Evolutionary conservation across 2,888 invertebrate species (phyloP).

Genomic region (Drepanosiphum platanoidis): DNA sequence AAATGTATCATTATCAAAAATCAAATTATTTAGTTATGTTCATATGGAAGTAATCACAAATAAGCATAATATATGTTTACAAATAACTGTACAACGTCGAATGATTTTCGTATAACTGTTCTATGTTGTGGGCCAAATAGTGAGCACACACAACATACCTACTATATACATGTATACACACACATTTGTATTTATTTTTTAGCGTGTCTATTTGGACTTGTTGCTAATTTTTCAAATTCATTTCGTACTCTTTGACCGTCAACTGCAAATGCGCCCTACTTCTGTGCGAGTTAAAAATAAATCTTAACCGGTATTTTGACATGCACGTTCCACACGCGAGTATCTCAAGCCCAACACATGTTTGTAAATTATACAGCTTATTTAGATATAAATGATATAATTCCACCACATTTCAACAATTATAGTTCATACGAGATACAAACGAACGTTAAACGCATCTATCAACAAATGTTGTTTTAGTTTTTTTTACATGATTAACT

Average conservation of each 20-base stretch:
- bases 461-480: too few species aligned
- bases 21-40: too few species aligned
- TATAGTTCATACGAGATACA: too few species aligned
- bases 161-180: not conserved
- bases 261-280: slow-evolving; percentile 33
- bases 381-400: too few species aligned
- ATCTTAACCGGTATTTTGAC: slow-evolving; percentile 49
- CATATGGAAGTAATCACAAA: too few species aligned
- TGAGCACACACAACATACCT: not conserved
- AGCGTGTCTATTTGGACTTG: not conserved
- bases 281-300: slow-evolving; percentile 43
- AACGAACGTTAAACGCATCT: too few species aligned
- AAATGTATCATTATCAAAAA: not conserved
- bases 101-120: slow-evolving; percentile 27
- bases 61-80: not conserved
- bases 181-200: not conserved
- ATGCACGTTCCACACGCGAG: not conserved
- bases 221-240: slow-evolving; percentile 27
- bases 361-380: too few species aligned
- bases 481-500: too few species aligned
- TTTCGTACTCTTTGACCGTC: slow-evolving; percentile 20
- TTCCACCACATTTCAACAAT: too few species aligned
- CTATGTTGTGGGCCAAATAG: slow-evolving; percentile 2
- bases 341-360: not conserved
- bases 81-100: slow-evolving; percentile 17